Evolutionary conservation across 2,113 vertebrate genomes (phyloP), one percentile per base, ranked within the genome.

Genomic region (Tympanuchus pallidicinctus): DNA sequence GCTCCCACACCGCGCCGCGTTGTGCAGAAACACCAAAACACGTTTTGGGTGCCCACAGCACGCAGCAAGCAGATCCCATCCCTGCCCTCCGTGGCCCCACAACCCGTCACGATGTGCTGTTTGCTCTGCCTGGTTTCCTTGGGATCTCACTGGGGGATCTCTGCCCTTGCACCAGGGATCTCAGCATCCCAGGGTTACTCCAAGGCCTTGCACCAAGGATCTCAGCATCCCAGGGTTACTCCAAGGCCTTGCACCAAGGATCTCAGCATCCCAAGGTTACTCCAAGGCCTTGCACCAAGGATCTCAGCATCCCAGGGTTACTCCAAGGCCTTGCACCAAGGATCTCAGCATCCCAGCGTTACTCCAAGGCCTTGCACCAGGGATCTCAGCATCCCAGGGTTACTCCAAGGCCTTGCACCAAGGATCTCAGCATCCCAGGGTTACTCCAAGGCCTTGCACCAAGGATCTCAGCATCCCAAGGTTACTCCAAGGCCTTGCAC

Each of bases 1-100:
- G 3, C 28, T 38, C 32, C 57, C 56, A 11, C 22, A 0, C 54
- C 5, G 30, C 45, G 4, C 57, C 2, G 0, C 6, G 45, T 43
- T 36, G 18, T 28, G 36, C 56, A 10, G 28, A 3, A 52, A 32
- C 21, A 3, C 5, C 80, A 18, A n/a, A 17, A 8, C 30, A 30
- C 28, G 4, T 24, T 36, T 11, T 2, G 7, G 1, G 56, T 6
- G 21, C 47, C 66, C 66, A 7, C 10, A 61, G 43, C 64, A 13
- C 20, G 5, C 66, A 3, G 11, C 42, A 4, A 32, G 54, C 42
- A 25, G 22, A 13, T 34, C 56, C 20, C 52, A 5, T 27, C 38
- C 61, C 36, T 64, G 61, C 36, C 61, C 61, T 34, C 64, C 6
- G 8, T 11, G 10, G 40, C 52, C 63, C 63, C 11, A 8, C 4